phyloP scores from a whole-genome alignment of 2,888 invertebrate genomes.

The Rhaphigaster nebulosa region DNA sequence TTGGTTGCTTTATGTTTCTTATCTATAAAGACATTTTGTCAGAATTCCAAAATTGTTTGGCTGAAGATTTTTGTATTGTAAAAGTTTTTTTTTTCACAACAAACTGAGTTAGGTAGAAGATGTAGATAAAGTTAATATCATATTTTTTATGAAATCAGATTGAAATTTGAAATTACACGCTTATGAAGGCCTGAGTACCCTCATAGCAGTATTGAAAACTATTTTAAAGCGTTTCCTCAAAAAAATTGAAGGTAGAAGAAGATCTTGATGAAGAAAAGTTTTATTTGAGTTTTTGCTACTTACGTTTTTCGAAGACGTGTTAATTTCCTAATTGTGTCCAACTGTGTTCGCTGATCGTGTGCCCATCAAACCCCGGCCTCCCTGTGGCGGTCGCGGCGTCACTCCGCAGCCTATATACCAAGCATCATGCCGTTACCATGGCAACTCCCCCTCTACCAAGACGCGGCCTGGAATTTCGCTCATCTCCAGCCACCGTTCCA shows the following conservation, averaged over 20 bases:
- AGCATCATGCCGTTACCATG: constrained; percentile 52
- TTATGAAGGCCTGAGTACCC: neutral
- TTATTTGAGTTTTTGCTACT: neutral
- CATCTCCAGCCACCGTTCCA: constrained; percentile 18
- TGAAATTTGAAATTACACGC: neutral
- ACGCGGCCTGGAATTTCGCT: constrained; percentile 49
- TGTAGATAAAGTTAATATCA: too few relatives aligned
- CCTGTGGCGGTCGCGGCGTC: constrained; percentile 53
- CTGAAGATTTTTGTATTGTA: neutral
- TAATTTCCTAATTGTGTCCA: neutral
- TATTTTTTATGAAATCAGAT: neutral
- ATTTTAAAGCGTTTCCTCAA: neutral
- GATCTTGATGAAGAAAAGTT: neutral
- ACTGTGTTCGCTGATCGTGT: constrained; percentile 30
- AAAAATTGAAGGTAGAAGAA: neutral
- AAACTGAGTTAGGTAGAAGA: too few relatives aligned
- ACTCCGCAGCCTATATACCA: constrained; percentile 34
- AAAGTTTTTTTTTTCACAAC: neutral
- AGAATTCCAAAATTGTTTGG: neutral
- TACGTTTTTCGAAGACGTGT: constrained; percentile 21
- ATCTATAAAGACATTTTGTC: neutral
- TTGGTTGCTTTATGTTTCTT: neutral
- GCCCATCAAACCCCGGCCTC: constrained; percentile 45
- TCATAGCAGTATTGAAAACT: neutral
- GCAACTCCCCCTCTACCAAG: constrained; percentile 47